Evolutionary conservation across 2,113 vertebrate species (phyloP).

Genomic region (Vimba vimba): DNA sequence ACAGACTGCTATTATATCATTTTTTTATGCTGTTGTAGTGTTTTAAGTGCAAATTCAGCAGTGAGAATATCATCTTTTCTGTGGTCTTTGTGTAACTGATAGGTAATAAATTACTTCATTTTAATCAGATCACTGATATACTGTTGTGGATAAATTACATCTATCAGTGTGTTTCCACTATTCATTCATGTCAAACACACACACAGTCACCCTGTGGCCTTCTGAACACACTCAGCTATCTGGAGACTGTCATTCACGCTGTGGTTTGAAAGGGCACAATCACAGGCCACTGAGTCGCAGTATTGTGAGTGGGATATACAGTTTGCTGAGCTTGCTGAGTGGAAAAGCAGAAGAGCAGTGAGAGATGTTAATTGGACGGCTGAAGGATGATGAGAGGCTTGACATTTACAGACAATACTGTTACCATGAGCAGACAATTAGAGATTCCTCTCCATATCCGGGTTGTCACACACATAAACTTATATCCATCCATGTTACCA

Average conservation of each 20-base stretch:
- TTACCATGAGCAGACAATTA: constrained; percentile 53
- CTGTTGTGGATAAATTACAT: not conserved
- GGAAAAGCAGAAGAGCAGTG: constrained; percentile 31
- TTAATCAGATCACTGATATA: constrained; percentile 18
- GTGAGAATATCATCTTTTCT: not conserved
- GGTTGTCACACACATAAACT: constrained; percentile 9
- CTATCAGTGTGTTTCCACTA: not conserved
- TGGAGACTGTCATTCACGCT: constrained; percentile 25
- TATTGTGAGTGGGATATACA: constrained; percentile 35
- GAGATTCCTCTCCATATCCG: constrained; percentile 25
- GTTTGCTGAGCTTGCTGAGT: constrained; percentile 52
- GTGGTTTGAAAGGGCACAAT: constrained; percentile 49
- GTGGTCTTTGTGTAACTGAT: not conserved
- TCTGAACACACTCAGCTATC: constrained; percentile 28
- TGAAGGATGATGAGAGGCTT: constrained; percentile 55
- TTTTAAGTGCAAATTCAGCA: constrained; percentile 5
- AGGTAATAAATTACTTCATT: not conserved
- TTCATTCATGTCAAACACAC: not conserved
- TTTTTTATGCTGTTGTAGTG: not conserved
- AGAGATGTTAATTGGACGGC: constrained; percentile 52
- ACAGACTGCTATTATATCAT: not conserved
- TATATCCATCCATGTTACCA: not conserved
- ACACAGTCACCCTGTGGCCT: constrained; percentile 31
- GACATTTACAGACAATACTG: constrained; percentile 60
- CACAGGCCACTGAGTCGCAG: constrained; percentile 32